These are phyloP conservation scores for Sebastes steindachneri DNA, from an alignment of 2,797 vertebrate genomes.

Conservation along the genomic window DNA sequence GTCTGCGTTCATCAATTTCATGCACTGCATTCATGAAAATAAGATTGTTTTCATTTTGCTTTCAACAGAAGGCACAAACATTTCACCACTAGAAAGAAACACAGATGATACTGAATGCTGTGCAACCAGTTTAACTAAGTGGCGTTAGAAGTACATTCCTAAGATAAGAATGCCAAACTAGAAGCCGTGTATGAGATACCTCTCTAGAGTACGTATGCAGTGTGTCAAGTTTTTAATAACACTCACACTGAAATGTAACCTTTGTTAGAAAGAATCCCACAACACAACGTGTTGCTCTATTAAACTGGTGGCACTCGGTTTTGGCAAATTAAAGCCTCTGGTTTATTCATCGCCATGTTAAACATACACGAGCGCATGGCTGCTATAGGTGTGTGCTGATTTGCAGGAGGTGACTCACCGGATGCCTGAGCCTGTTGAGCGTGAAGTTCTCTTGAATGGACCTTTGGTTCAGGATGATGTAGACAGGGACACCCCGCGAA, in stretches of 20 bases:
- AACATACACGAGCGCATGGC: neutral
- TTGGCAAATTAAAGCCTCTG: neutral
- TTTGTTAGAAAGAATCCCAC: neutral
- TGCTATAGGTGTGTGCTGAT: conserved; percentile 19
- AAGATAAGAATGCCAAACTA: conserved; percentile 1
- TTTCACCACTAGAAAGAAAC: neutral
- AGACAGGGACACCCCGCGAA: conserved; percentile 84
- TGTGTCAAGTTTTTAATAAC: conserved; percentile 9
- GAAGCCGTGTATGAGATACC: neutral
- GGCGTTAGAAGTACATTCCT: conserved; percentile 49
- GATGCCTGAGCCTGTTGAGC: conserved; percentile 79
- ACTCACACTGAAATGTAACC: neutral
- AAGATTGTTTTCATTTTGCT: neutral
- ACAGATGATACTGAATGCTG: conserved; percentile 70
- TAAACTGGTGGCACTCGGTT: neutral
- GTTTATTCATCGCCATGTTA: neutral
- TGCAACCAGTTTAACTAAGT: conserved; percentile 63
- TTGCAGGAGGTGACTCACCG: conserved; percentile 72
- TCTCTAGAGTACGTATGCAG: neutral
- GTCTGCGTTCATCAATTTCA: neutral
- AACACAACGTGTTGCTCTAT: neutral
- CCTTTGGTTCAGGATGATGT: conserved; percentile 87
- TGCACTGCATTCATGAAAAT: neutral
- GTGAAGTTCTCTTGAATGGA: conserved; percentile 82
- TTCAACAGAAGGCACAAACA: neutral